Conservation (phyloP, 2,797 vertebrate species). For the Amblyraja radiata region DNA sequence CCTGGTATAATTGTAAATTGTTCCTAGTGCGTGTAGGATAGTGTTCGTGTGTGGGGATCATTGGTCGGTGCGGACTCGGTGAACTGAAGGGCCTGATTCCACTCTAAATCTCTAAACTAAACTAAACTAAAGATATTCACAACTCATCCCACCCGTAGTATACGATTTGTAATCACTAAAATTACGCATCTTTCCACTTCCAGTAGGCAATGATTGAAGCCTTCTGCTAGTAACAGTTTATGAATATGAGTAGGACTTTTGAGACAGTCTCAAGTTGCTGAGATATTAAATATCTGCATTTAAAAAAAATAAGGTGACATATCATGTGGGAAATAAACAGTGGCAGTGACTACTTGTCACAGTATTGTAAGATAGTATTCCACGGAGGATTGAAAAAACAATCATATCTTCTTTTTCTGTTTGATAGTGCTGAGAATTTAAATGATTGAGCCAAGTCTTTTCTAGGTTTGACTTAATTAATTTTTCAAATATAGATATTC, state of each 20-base stretch:
- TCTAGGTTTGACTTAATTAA: not conserved
- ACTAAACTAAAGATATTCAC: not conserved
- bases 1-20: too few relatives aligned
- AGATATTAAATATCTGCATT: not conserved
- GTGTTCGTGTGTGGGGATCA: too few relatives aligned
- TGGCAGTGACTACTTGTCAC: not conserved
- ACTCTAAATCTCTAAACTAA: too few relatives aligned
- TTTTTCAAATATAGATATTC: not conserved
- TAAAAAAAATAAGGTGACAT: not conserved
- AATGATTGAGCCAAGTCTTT: not conserved
- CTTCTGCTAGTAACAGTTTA: not conserved
- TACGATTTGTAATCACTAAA: not conserved
- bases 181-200: not conserved
- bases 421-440: not conserved
- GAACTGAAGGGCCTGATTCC: too few relatives aligned
- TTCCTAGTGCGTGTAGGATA: too few relatives aligned
- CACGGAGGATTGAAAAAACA: not conserved
- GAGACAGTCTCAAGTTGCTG: not conserved
- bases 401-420: not conserved
- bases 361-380: not conserved
- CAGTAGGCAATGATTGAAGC: not conserved
- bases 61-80: not conserved
- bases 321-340: slow-evolving; percentile 4
- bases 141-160: not conserved
- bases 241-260: not conserved